Conservation (phyloP, 1,140 invertebrate genomes). For the Caenorhabditis inopinata region DNA sequence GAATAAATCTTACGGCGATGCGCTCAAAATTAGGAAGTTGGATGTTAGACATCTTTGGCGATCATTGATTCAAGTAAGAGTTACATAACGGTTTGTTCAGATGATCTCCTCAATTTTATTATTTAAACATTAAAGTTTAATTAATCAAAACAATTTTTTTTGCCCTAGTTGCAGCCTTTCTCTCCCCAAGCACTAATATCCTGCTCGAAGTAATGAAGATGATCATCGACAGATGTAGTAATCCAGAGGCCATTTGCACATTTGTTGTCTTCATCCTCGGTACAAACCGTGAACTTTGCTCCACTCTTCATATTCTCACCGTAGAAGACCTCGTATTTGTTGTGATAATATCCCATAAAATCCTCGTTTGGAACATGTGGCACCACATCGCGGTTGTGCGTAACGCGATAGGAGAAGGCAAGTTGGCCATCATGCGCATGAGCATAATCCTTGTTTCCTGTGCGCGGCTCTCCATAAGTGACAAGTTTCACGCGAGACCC, state of each 20-base stretch:
- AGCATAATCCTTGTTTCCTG: slow-evolving; percentile 53
- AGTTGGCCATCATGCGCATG: slow-evolving; percentile 51
- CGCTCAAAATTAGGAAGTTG: too few species aligned
- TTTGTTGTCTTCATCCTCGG: slow-evolving; percentile 27
- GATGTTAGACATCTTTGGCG: too few species aligned
- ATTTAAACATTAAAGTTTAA: neutral
- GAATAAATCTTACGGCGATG: too few species aligned
- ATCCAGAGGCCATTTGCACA: slow-evolving; percentile 33
- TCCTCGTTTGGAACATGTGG: slow-evolving; percentile 54
- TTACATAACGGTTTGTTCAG: too few species aligned
- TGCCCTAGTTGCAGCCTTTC: slow-evolving; percentile 21
- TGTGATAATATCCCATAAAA: slow-evolving; percentile 54
- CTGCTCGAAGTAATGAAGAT: slow-evolving; percentile 44
- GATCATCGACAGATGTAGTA: slow-evolving; percentile 41
- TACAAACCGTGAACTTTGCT: neutral
- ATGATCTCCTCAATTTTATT: neutral
- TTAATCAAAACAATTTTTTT: too few species aligned
- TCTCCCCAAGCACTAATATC: slow-evolving; percentile 42
- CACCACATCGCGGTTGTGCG: slow-evolving; percentile 50
- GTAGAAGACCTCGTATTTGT: slow-evolving; percentile 57
- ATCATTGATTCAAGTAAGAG: too few species aligned
- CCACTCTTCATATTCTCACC: slow-evolving; percentile 48
- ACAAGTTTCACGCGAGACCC: slow-evolving; percentile 48
- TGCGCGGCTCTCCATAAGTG: slow-evolving; percentile 58
- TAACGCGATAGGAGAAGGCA: slow-evolving; percentile 48